phyloP scores from a whole-genome alignment of 2,797 vertebrate species.

The Intellagama lesueurii region DNA sequence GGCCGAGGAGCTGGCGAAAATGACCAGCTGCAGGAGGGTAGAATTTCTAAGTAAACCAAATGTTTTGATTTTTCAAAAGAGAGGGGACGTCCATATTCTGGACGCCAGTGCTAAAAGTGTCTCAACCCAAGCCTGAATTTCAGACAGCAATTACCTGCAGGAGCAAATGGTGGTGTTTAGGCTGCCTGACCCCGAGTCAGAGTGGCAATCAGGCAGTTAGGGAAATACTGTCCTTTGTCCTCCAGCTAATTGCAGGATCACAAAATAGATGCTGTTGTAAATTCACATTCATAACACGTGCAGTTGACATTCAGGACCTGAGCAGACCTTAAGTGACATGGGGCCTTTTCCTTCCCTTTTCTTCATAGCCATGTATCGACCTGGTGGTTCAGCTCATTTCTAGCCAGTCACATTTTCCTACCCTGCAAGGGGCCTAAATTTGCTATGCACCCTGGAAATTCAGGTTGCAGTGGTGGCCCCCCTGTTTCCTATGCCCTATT shows the following conservation, averaged over 20 bases:
- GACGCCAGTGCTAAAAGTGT: constrained; percentile 26
- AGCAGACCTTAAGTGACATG: neutral
- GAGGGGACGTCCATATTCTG: fast-evolving
- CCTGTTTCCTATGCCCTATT: neutral
- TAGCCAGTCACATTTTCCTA: neutral
- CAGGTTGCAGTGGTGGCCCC: too few species aligned
- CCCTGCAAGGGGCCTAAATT: neutral
- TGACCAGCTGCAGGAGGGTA: constrained; percentile 7
- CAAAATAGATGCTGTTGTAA: neutral
- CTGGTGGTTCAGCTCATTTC: neutral
- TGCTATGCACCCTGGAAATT: neutral
- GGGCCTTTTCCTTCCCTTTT: neutral
- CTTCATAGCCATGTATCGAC: neutral
- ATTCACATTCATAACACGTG: neutral
- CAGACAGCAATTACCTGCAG: neutral
- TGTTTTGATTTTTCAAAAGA: neutral
- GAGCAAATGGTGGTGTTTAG: constrained; percentile 11
- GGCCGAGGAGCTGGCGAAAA: constrained; percentile 17
- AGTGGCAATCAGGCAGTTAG: fast-evolving
- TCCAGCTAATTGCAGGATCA: neutral
- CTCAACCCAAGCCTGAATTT: neutral
- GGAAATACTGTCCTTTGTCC: fast-evolving
- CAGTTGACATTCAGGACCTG: neutral
- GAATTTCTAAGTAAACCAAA: constrained; percentile 11
- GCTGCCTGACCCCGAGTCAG: fast-evolving